phyloP scores from a whole-genome alignment of 2,113 vertebrate genomes.

The Mesoclemmys tuberculata region DNA sequence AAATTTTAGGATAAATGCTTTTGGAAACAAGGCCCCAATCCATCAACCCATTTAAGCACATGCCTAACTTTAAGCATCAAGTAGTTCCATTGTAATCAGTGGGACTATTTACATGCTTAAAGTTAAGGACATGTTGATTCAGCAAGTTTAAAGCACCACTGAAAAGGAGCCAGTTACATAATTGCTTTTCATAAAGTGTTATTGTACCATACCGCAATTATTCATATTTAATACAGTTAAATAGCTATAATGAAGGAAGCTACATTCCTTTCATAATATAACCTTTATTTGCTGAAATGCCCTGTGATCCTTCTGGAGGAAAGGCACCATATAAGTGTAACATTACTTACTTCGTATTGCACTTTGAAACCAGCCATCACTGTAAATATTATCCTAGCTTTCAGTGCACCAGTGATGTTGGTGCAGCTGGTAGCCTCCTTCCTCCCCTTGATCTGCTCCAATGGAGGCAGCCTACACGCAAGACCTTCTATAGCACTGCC shows the following conservation, averaged over 20 bases:
- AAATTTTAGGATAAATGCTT: not conserved
- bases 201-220: not conserved
- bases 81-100: not conserved
- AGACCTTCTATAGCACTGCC: not conserved
- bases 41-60: not conserved
- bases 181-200: not conserved
- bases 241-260: not conserved
- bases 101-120: not conserved
- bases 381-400: not conserved
- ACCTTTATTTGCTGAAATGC: not conserved
- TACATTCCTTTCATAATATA: not conserved
- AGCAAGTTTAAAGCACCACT: not conserved
- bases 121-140: not conserved
- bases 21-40: not conserved
- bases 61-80: not conserved
- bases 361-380: not conserved
- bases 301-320: not conserved
- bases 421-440: not conserved
- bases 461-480: accelerated
- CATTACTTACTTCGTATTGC: not conserved
- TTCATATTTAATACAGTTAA: not conserved
- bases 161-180: not conserved
- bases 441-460: not conserved
- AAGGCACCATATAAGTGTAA: not conserved
- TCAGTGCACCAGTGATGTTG: accelerated